phyloP scores from a whole-genome alignment of 2,888 invertebrate genomes.

The Mythimna loreyi region DNA sequence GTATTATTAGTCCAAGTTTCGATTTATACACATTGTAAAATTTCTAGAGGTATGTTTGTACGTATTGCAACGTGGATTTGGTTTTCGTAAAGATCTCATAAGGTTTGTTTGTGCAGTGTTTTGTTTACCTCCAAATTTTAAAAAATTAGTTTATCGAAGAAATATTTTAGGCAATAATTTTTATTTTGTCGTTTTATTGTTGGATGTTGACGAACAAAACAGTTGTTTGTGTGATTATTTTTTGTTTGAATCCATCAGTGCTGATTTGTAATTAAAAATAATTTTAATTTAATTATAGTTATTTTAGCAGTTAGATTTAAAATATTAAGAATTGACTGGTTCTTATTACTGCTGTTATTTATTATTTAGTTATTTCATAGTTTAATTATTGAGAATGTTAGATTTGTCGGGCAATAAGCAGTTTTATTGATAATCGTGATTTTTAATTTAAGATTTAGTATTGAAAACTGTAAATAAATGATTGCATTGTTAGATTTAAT shows the following conservation, averaged over 20 bases:
- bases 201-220: constrained; percentile 74
- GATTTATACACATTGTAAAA: constrained; percentile 75
- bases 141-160: constrained; percentile 73
- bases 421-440: constrained; percentile 74
- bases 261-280: constrained; percentile 68
- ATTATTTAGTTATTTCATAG: constrained; percentile 81
- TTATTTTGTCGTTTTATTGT: constrained; percentile 73
- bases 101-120: constrained; percentile 91
- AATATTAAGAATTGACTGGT: constrained; percentile 80
- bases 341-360: constrained; percentile 86
- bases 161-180: constrained; percentile 64
- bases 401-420: constrained; percentile 69
- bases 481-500: constrained; percentile 47
- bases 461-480: constrained; percentile 54
- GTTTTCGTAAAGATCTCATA: constrained; percentile 91
- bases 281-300: constrained; percentile 55
- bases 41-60: constrained; percentile 84
- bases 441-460: constrained; percentile 64
- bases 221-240: constrained; percentile 68
- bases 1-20: constrained; percentile 86
- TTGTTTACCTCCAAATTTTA: constrained; percentile 90
- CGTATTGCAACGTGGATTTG: constrained; percentile 87
- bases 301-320: constrained; percentile 56
- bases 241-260: constrained; percentile 72
- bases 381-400: constrained; percentile 66